Percentiles rank a stretch among this genome's conserved stretches.
These are phyloP conservation scores for Ricordea florida DNA, from an alignment of 92 coral and sea anemone genomes.

Conservation along the genomic window DNA sequence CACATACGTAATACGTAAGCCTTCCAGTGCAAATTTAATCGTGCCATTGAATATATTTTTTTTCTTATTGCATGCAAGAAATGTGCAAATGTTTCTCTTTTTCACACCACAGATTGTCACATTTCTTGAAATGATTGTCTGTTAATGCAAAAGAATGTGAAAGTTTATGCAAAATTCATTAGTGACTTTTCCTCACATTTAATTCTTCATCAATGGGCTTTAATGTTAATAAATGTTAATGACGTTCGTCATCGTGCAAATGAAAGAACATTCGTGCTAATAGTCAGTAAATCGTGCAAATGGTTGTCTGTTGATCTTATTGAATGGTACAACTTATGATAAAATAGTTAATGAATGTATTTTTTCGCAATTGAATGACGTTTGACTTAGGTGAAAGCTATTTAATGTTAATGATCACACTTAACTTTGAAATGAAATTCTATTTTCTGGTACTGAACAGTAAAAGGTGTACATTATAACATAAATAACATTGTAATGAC, in stretches of 20 bases:
- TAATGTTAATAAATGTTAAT: background rate
- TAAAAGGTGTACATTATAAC: no score
- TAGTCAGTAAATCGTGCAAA: background rate
- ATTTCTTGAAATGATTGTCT: no score
- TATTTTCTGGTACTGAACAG: no score
- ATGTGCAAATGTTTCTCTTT: background rate
- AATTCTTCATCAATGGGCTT: background rate
- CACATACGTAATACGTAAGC: background rate
- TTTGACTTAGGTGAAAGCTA: no score
- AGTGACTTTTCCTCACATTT: no score
- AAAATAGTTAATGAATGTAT: background rate
- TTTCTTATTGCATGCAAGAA: background rate
- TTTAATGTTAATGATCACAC: no score
- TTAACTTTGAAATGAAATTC: no score
- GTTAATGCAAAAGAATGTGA: no score
- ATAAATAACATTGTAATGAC: no score
- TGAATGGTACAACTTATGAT: background rate
- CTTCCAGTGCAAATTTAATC: background rate
- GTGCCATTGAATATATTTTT: background rate
- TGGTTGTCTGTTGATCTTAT: conserved; percentile 2
- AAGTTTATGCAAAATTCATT: no score
- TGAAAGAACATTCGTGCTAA: background rate
- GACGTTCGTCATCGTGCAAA: background rate
- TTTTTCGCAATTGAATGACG: no score
- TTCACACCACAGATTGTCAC: no score